A percentile compares a stretch with the other conserved stretches of the same genome.
phyloP scores from a whole-genome alignment of 2,797 vertebrate genomes.

The Lerista edwardsae region DNA sequence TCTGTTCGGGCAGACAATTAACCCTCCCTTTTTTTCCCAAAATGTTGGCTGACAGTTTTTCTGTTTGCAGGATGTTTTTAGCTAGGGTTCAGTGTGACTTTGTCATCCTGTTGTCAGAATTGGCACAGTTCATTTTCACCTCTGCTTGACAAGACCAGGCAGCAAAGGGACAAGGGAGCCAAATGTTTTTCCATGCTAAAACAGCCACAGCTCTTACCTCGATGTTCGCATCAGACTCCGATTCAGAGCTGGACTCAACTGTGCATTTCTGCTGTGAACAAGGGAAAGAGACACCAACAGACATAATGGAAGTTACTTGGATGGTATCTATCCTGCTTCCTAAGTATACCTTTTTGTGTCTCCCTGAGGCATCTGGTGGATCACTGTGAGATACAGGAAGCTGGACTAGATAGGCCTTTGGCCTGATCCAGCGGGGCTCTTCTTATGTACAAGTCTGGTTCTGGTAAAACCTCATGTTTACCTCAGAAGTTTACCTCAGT shows the following conservation, averaged over 20 bases:
- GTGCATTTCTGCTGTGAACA: conserved; percentile 81
- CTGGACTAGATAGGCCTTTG: no score
- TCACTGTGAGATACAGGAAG: no score
- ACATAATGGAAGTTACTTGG: no score
- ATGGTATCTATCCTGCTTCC: no score
- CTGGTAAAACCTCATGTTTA: no score
- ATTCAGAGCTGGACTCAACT: conserved; percentile 86
- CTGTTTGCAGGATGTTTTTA: not conserved
- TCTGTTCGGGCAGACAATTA: no score
- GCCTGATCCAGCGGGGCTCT: no score
- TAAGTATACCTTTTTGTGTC: no score
- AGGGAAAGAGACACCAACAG: no score
- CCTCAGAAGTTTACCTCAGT: no score
- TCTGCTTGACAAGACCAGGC: not conserved
- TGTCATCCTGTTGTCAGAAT: not conserved
- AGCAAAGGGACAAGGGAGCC: not conserved
- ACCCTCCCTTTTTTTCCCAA: no score
- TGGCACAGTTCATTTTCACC: not conserved
- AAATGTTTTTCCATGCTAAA: not conserved
- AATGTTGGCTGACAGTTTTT: not conserved
- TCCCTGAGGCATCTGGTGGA: no score
- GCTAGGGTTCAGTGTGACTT: not conserved
- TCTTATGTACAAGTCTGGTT: conserved; percentile 23
- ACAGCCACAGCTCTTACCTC: conserved; percentile 71
- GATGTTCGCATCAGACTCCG: conserved; percentile 79